Conservation (phyloP, 2,113 vertebrate species). For the Noturus placidus region DNA sequence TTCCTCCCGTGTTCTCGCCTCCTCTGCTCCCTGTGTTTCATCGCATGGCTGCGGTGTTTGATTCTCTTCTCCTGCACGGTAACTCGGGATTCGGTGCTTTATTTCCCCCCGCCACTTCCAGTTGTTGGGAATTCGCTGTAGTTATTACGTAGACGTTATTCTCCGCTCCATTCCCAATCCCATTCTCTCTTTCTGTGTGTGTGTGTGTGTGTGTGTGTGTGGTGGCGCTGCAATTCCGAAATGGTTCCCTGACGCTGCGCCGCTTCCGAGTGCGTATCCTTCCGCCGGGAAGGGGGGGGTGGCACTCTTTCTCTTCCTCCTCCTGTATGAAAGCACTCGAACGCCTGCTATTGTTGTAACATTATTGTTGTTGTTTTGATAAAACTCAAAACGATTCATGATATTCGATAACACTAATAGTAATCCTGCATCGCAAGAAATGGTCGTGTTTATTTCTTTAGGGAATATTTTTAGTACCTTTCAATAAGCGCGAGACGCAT, state of each 20-base stretch:
- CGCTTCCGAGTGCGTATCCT: constrained; percentile 65
- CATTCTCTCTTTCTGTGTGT: no score
- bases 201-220: neutral
- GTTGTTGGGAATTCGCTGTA: neutral
- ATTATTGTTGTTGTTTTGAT: neutral
- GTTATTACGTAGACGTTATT: constrained; percentile 37
- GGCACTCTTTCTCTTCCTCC: constrained; percentile 47
- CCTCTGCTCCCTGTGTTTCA: constrained; percentile 60
- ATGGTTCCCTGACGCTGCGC: constrained; percentile 67
- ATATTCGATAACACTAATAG: accelerated
- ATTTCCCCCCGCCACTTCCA: neutral
- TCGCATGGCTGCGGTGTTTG: constrained; percentile 60
- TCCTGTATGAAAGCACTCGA: neutral
- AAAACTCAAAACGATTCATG: neutral
- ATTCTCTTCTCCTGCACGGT: constrained; percentile 47
- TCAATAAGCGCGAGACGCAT: constrained; percentile 51
- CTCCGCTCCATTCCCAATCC: constrained; percentile 58
- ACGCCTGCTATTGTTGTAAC: constrained; percentile 17
- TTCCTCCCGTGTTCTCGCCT: constrained; percentile 58
- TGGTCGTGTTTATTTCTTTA: neutral
- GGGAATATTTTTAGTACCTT: neutral
- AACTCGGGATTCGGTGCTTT: neutral
- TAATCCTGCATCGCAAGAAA: accelerated
- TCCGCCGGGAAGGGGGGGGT: constrained; percentile 65
- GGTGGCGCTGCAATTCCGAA: constrained; percentile 54